phyloP scores from a whole-genome alignment of 2,797 vertebrate genomes.

The Lindbergichthys nudifrons region DNA sequence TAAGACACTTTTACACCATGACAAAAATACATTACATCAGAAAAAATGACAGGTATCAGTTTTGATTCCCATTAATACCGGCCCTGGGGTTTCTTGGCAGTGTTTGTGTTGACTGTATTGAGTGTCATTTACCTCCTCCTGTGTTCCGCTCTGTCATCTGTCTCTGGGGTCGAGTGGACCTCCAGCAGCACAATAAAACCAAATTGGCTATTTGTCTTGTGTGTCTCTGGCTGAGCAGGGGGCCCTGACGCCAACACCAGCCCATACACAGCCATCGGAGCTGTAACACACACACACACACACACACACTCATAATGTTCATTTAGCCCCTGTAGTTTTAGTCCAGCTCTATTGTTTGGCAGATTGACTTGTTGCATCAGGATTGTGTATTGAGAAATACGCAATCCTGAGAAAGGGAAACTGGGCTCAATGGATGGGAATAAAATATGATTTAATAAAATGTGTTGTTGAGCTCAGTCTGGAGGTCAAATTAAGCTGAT shows the following conservation, averaged over 20 bases:
- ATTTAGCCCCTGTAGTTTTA: constrained; percentile 51
- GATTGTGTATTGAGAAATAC: constrained; percentile 11
- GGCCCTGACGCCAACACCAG: constrained; percentile 28
- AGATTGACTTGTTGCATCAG: constrained; percentile 45
- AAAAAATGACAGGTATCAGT: background rate
- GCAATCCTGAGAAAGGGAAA: constrained; percentile 9
- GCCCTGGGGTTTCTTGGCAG: constrained; percentile 17
- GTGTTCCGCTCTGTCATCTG: constrained; percentile 65
- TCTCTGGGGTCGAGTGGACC: constrained; percentile 60
- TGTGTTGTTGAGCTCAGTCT: background rate
- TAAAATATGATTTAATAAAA: background rate
- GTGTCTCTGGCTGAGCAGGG: constrained; percentile 31
- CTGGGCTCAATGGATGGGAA: too few species aligned
- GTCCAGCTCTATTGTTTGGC: constrained; percentile 45
- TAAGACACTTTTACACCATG: background rate
- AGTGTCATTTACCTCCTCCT: constrained; percentile 59
- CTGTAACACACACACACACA: constrained; percentile 38
- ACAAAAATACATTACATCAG: background rate
- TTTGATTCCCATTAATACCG: background rate
- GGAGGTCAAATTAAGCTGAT: background rate
- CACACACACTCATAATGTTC: constrained; percentile 38
- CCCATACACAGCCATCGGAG: constrained; percentile 38
- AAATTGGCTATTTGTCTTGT: constrained; percentile 67
- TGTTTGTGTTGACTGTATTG: constrained; percentile 21
- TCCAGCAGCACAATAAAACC: constrained; percentile 67